phyloP scores from a whole-genome alignment of 2,113 vertebrate species.

The Salvelinus alpinus region DNA sequence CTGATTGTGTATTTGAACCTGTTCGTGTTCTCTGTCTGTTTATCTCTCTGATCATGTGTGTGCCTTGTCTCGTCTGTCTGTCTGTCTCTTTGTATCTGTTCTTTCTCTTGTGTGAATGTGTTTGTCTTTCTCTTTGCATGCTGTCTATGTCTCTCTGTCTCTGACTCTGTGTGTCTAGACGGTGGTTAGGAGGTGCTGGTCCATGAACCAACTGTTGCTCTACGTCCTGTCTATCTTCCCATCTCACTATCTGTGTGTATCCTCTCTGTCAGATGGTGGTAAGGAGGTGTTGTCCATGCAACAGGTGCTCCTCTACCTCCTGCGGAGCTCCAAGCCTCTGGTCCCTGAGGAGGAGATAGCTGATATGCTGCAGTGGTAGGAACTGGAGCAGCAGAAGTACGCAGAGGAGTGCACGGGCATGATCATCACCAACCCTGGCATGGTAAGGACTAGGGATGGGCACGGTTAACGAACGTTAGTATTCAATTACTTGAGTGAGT shows the following conservation, averaged over 20 bases:
- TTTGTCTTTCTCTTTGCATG: not conserved
- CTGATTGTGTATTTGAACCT: not conserved
- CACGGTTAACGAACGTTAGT: too few species aligned
- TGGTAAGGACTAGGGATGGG: constrained; percentile 73
- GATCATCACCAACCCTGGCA: constrained; percentile 96
- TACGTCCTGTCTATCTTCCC: constrained; percentile 44
- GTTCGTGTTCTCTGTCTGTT: too few species aligned
- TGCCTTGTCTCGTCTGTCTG: too few species aligned
- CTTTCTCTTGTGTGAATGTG: not conserved
- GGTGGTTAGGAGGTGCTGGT: constrained; percentile 95
- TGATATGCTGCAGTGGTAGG: constrained; percentile 98
- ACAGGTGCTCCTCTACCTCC: constrained; percentile 92
- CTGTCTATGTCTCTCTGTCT: not conserved
- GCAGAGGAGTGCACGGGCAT: constrained; percentile 99
- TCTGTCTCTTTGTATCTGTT: too few species aligned
- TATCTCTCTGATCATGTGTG: too few species aligned
- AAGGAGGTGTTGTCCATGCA: constrained; percentile 99
- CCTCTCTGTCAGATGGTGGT: constrained; percentile 85
- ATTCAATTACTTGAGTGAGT: too few species aligned
- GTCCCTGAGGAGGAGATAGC: constrained; percentile 97
- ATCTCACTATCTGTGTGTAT: constrained; percentile 46
- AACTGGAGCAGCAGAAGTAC: constrained; percentile 97
- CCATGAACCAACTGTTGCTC: constrained; percentile 97
- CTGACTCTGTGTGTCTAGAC: constrained; percentile 67
- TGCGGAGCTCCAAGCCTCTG: constrained; percentile 88